Percentiles rank a stretch among this genome's conserved stretches.
Evolutionary conservation across 2,888 invertebrate species (phyloP).

Genomic region (Drosophila maculinotata): DNA sequence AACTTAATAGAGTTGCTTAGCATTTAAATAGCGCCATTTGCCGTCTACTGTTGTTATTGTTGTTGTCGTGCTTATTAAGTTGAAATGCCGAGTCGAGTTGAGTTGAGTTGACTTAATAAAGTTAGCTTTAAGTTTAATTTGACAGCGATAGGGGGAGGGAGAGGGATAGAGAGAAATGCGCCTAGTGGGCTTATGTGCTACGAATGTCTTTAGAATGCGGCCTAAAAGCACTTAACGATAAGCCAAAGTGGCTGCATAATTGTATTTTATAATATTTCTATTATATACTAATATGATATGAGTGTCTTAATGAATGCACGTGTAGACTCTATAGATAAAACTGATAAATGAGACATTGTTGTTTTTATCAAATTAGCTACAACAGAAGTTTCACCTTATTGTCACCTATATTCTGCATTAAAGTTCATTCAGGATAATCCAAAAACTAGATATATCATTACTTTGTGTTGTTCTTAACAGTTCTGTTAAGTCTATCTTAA

Average conservation of each 20-base stretch:
- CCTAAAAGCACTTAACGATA: slow-evolving; percentile 55
- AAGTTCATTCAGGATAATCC: too few relatives aligned
- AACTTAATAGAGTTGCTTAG: slow-evolving; percentile 80
- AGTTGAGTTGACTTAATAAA: slow-evolving; percentile 73
- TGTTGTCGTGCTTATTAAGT: slow-evolving; percentile 70
- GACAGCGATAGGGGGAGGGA: too few relatives aligned
- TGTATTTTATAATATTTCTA: slow-evolving; percentile 38
- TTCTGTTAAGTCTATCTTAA: too few relatives aligned
- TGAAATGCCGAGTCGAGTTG: slow-evolving; percentile 60
- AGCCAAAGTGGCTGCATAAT: slow-evolving; percentile 60
- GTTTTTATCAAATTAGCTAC: too few relatives aligned
- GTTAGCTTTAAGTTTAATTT: slow-evolving; percentile 68
- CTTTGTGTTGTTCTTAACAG: too few relatives aligned
- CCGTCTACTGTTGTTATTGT: slow-evolving; percentile 44
- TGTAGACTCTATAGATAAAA: not conserved
- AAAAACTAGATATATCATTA: too few relatives aligned
- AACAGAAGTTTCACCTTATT: too few relatives aligned
- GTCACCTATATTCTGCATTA: too few relatives aligned
- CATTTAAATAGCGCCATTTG: slow-evolving; percentile 77
- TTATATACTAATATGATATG: slow-evolving; percentile 29
- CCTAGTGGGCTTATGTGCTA: slow-evolving; percentile 42
- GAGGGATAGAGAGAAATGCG: slow-evolving; percentile 32
- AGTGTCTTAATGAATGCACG: slow-evolving; percentile 5
- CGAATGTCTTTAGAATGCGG: slow-evolving; percentile 39
- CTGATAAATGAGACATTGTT: not conserved